Evolutionary conservation across 2,113 vertebrate species (phyloP), one percentile per base, ranked within the genome.

Genomic region (Anseranas semipalmata): DNA sequence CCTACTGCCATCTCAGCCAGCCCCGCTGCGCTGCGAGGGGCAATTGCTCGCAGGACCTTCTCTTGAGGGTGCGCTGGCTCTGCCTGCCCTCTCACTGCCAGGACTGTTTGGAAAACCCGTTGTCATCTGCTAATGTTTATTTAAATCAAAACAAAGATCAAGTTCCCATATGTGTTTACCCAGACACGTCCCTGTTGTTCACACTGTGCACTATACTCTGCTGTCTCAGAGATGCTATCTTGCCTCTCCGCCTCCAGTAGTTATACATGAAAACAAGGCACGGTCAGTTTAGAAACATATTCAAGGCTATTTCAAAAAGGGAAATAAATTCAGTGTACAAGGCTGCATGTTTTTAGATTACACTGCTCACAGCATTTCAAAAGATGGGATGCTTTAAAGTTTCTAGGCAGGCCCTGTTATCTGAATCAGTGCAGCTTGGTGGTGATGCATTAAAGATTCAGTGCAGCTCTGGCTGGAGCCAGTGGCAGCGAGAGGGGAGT

Each of bases 241-340:
- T 5, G 4, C 60, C 73, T 80, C 39, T 35, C 89, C 37, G 27
- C 87, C 68, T 56, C 76, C 37, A 18, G 50, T 4, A 33, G 28
- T 30, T 24, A 1, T 4, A 28, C 65, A 16, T 3, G 3, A n/a
- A 81, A 86, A 72, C 71, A 85, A 59, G 84, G 73, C 85, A 87
- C 0, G 6, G 56, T 12, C 78, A 55, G 67, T 41, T 28, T 81
- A 66, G 89, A 87, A 95, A 91, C 62, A n/a, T 24, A 48, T 8
- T 93, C 77, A 90, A 90, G 85, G 82, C 89, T 96, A 25, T 53
- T 85, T 85, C 75, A 43, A 68, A 39, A 84, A 78, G 85, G 53
- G 67, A 81, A 79, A 59, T 84, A 37, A 94, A 83, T 84, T 79
- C 45, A 35, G 37, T 17, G 28, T 39, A 43, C 75, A 78, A 75